Conservation (phyloP, 2,113 vertebrate genomes). For the Sinosuthora webbiana region DNA sequence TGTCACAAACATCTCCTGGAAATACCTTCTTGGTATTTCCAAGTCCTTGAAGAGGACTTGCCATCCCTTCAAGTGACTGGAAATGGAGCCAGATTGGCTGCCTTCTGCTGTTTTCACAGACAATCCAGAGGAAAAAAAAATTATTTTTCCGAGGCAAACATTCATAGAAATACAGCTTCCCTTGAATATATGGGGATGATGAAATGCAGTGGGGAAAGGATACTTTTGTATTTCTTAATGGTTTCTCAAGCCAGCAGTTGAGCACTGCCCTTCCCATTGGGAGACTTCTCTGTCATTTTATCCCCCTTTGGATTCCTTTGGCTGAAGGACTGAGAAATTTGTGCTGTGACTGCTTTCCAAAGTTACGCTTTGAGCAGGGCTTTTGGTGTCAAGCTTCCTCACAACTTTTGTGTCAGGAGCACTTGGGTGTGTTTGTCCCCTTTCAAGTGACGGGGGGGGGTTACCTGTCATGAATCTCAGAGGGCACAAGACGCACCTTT, state of each 20-base stretch:
- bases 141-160: neutral
- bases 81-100: neutral
- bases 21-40: neutral
- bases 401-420: neutral
- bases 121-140: neutral
- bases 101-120: neutral
- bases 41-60: neutral
- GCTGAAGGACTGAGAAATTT: neutral
- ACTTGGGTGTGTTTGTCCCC: neutral
- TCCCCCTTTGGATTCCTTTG: neutral
- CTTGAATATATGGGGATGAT: neutral
- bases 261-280: neutral
- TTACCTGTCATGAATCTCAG: neutral
- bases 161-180: neutral
- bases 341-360: neutral
- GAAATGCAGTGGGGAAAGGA: neutral
- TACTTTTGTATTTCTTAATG: neutral
- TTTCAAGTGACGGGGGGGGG: neutral
- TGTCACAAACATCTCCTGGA: neutral
- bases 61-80: neutral
- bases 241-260: neutral
- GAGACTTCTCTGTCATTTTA: neutral
- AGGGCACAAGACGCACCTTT: neutral
- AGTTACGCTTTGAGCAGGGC: neutral
- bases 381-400: neutral